Conservation (phyloP, 2,113 vertebrate genomes). For the Merops nubicus region DNA sequence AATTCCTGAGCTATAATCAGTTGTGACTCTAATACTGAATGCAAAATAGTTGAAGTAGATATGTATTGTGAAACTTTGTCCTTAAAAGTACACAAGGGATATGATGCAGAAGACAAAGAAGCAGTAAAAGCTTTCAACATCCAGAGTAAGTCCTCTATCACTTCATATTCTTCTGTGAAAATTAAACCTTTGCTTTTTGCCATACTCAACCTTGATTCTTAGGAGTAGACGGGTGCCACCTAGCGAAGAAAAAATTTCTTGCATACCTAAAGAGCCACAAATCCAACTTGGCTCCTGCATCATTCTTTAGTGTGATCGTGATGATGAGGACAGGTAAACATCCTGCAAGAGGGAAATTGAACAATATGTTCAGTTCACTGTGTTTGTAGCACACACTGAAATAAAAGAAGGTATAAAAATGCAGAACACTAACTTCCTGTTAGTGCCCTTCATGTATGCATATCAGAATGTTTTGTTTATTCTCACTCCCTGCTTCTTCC, state of each 20-base stretch:
- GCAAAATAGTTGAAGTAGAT: background rate
- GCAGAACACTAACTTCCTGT: background rate
- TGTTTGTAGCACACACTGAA: background rate
- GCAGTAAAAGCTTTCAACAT: background rate
- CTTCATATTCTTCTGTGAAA: background rate
- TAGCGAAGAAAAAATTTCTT: slow-evolving; percentile 16
- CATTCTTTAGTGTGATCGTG: background rate
- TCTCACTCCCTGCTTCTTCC: background rate
- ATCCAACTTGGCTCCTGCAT: background rate
- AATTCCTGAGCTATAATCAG: background rate
- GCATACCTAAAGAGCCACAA: background rate
- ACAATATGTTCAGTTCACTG: background rate
- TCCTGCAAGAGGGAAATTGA: background rate
- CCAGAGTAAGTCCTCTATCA: background rate
- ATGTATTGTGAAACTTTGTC: background rate
- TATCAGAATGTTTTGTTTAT: background rate
- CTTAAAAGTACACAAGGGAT: background rate
- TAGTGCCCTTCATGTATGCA: background rate
- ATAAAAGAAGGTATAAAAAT: background rate
- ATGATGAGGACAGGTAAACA: background rate
- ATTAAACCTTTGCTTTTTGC: background rate
- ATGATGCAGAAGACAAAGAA: background rate
- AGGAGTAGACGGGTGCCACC: background rate
- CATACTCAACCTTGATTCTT: background rate
- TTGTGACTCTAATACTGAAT: background rate